These are phyloP conservation scores for Carabus problematicus DNA, from an alignment of 2,888 invertebrate genomes.

Conservation along the genomic window DNA sequence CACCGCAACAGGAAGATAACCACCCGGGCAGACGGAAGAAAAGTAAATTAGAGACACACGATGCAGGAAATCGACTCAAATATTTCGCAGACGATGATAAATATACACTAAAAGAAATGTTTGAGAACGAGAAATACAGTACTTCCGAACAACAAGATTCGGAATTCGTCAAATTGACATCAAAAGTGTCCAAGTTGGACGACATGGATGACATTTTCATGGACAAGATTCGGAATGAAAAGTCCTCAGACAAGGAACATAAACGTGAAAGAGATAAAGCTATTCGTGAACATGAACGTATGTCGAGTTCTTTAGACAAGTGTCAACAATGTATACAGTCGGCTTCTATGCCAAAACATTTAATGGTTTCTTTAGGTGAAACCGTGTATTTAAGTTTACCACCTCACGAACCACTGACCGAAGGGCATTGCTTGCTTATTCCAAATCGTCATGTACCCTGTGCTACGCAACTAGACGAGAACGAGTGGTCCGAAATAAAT, in stretches of 20 bases:
- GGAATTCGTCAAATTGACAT: slow-evolving; percentile 77
- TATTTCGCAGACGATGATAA: slow-evolving; percentile 93
- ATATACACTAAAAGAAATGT: slow-evolving; percentile 85
- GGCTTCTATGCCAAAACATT: slow-evolving; percentile 79
- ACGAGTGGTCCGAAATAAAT: slow-evolving; percentile 90
- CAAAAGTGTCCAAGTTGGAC: slow-evolving; percentile 71
- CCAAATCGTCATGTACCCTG: slow-evolving; percentile 83
- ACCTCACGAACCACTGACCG: slow-evolving; percentile 77
- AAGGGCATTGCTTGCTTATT: slow-evolving; percentile 85
- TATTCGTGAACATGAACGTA: slow-evolving; percentile 74
- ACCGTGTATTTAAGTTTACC: slow-evolving; percentile 89
- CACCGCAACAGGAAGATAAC: slow-evolving; percentile 51
- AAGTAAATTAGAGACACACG: slow-evolving; percentile 74
- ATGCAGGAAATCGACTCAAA: slow-evolving; percentile 73
- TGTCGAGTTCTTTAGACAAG: slow-evolving; percentile 75
- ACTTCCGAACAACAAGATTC: slow-evolving; percentile 81
- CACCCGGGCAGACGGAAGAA: slow-evolving; percentile 57
- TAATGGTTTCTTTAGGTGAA: slow-evolving; percentile 80
- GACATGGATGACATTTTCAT: slow-evolving; percentile 88
- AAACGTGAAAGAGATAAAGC: slow-evolving; percentile 70
- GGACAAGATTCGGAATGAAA: slow-evolving; percentile 75
- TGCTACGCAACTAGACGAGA: slow-evolving; percentile 88
- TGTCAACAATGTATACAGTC: slow-evolving; percentile 88
- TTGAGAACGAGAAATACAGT: slow-evolving; percentile 80
- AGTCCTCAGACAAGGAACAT: slow-evolving; percentile 67